Base-by-base conservation (phyloP, 2,797 vertebrate species). In the Monodelphis domestica region DNA sequence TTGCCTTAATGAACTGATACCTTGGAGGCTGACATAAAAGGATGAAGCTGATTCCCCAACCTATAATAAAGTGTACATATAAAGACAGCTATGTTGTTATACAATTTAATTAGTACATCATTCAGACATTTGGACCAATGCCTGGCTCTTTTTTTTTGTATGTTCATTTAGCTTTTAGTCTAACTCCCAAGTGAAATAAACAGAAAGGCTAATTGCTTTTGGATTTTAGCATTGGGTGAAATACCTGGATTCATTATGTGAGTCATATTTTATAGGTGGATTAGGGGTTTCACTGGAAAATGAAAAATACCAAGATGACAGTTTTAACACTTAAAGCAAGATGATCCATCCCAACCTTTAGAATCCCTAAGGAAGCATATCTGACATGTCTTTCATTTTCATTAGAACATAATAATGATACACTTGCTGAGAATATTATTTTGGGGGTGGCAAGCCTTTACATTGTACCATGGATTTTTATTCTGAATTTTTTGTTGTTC, bases 131-230 rank as follows among this genome's bases (percentile, higher is more conserved):
- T 98, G 98, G 97, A 98, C 94, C 95, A 95, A 88, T 96, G 97
- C 97, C 95, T 97, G 95, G 90, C 94, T 96, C 96, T 93, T 95
- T 96, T 95, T 92, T 92, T 90, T 88, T 91, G 95, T 95, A 63
- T 97, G 95, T 97, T 97, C 97, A 96, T 98, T 98, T 98, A 97
- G 96, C 95, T 98, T 98, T 98, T 96, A 97, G 95, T 98, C 96
- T 96, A 96, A 96, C 96, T 98, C 98, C 97, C 97, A 87, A 93
- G 95, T 94, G 98, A 98, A 98, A 98, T 96, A 98, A 98, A 98
- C 97, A 98, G 98, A 96, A 98, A 98, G 97, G 96, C 98, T 98
- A 98, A 98, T 98, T 98, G 98, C 98, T 98, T 98, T 97, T 98
- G 97, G 97, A 96, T 98, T 98, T 98, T 98, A 98, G 98, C 97